Percentiles rank a stretch among this genome's conserved stretches.
Evolutionary conservation across 1,140 invertebrate species (phyloP).

Genomic region (Zaprionus africanus): DNA sequence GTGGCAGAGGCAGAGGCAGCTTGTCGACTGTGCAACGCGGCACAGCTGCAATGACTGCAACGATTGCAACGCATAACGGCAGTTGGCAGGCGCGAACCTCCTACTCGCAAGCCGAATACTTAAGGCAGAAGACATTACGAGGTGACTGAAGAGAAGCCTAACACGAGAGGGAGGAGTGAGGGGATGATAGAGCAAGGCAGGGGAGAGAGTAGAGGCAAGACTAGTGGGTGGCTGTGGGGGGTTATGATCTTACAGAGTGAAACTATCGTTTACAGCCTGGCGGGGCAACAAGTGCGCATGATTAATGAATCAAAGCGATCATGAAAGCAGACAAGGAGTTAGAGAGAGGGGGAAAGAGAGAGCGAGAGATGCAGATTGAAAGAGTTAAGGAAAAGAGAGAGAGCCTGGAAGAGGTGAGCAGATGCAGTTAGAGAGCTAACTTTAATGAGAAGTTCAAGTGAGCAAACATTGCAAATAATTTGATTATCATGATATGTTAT

Average conservation of each 20-base stretch:
- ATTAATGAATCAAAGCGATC: conserved; percentile 38
- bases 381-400: not conserved
- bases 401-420: too few species aligned
- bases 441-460: not conserved
- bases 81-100: conserved; percentile 19
- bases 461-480: not conserved
- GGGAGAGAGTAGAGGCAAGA: not conserved
- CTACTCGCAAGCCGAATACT: conserved; percentile 13
- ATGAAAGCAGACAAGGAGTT: not conserved
- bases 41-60: conserved; percentile 26
- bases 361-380: not conserved
- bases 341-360: not conserved
- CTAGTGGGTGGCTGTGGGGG: not conserved
- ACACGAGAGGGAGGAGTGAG: not conserved
- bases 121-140: conserved; percentile 15
- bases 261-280: conserved; percentile 24
- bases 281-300: conserved; percentile 36
- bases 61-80: conserved; percentile 34
- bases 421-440: not conserved
- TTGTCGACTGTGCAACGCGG: not conserved
- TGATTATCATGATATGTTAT: not conserved
- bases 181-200: not conserved
- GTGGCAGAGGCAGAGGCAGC: not conserved
- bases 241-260: conserved; percentile 15
- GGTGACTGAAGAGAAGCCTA: not conserved